Evolutionary conservation across 2,888 invertebrate genomes (phyloP).

Genomic region (Heliconius cydno): DNA sequence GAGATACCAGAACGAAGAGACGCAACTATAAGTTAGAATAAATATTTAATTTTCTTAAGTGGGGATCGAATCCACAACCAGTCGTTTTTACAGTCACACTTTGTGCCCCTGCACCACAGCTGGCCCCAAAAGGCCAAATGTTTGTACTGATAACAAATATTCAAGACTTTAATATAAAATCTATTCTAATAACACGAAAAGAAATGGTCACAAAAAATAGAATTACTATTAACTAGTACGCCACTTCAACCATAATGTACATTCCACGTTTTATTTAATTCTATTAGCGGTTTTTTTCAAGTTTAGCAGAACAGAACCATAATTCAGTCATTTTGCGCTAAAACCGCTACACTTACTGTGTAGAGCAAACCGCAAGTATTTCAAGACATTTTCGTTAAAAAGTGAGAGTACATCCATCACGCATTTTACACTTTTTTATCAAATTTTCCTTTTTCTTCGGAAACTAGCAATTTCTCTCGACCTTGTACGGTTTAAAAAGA

Average conservation of each 20-base stretch:
- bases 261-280: slow-evolving; percentile 29
- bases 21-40: too few relatives aligned
- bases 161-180: background rate
- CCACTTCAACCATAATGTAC: slow-evolving; percentile 8
- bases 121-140: too few relatives aligned
- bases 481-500: background rate
- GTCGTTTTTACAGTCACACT: too few relatives aligned
- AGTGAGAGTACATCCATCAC: slow-evolving; percentile 51
- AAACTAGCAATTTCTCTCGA: slow-evolving; percentile 31
- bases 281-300: slow-evolving; percentile 18
- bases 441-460: slow-evolving; percentile 26
- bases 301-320: slow-evolving; percentile 48
- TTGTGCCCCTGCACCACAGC: too few relatives aligned
- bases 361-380: slow-evolving; percentile 48
- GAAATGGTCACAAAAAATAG: background rate
- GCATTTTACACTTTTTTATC: slow-evolving; percentile 25
- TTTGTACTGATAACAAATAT: too few relatives aligned
- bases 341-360: slow-evolving; percentile 46
- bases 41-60: too few relatives aligned
- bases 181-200: background rate
- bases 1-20: too few relatives aligned
- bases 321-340: slow-evolving; percentile 48
- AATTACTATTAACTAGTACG: background rate
- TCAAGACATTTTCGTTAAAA: slow-evolving; percentile 45
- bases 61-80: too few relatives aligned